Evolutionary conservation across 2,797 vertebrate species (phyloP).

Genomic region (Macropus fuliginosus): DNA sequence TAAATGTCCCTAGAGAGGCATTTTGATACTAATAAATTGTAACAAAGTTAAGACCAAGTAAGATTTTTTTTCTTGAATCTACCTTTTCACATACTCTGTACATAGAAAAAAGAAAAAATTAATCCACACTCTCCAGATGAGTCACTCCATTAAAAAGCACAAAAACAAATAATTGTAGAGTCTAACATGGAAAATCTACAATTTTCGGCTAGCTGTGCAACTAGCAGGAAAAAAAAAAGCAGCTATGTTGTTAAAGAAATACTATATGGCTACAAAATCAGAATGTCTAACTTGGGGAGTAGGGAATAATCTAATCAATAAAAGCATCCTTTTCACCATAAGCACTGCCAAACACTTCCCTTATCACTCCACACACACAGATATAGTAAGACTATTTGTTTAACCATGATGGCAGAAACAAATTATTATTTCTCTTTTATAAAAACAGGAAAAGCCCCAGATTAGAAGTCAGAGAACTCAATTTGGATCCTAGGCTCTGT

Average conservation of each 20-base stretch:
- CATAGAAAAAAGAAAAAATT: background rate
- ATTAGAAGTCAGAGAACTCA: background rate
- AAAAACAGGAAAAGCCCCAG: background rate
- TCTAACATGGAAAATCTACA: conserved; percentile 22
- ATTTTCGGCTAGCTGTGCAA: background rate
- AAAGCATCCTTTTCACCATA: conserved; percentile 5
- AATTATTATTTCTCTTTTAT: conserved; percentile 46
- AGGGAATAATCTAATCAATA: background rate
- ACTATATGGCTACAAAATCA: conserved; percentile 19
- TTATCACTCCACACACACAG: background rate
- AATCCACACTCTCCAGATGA: background rate
- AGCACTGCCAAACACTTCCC: conserved; percentile 5
- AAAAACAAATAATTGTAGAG: conserved; percentile 33
- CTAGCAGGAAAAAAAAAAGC: conserved; percentile 13
- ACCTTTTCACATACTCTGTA: background rate
- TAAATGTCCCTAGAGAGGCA: background rate
- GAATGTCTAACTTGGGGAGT: conserved; percentile 1
- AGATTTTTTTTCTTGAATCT: background rate
- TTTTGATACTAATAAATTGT: background rate
- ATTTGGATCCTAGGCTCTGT: background rate
- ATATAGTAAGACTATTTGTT: conserved; percentile 27
- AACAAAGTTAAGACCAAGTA: background rate
- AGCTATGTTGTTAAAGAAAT: conserved; percentile 20
- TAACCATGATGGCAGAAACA: conserved; percentile 43
- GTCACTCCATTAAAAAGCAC: background rate